Evolutionary conservation across 35 echinoderm and acorn worm species (phyloP), one percentile per base, ranked within the genome.

Genomic region (Diadema setosum): DNA sequence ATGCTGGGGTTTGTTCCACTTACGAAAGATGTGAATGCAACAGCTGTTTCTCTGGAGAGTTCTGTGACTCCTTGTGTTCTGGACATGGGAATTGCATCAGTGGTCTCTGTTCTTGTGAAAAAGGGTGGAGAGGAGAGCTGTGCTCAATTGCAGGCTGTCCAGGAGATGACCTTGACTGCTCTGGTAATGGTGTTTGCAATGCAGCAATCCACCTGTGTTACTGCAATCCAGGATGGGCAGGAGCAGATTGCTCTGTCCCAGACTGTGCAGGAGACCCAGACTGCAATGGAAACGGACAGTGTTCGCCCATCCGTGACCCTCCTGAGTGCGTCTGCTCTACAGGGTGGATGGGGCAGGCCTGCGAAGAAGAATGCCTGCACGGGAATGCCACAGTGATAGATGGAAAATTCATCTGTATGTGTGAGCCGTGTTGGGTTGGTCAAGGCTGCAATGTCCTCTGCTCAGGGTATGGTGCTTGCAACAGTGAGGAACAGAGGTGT

Each of bases 101-200:
- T 42, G 55, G 43, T 0, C 42, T 56, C 27, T 96, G 94, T 81
- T 74, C 83, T 20, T 96, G 94, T 81, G 81, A 89, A 17, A 59
- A 30, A 15, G 83, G 78, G n/a, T 96, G 94, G 94, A 63, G 89
- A 31, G 90, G 94, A 76, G 81, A 92, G 5, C 34, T 40, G 29
- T 96, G 94, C 46, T 87, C 78, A 8, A 42, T 96, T 33, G 81
- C 85, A 55, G 94, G 89, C 25, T 96, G 94, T 92, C 94, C 94
- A 18, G 90, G 94, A 18, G 24, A 64, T 4, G 52, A 92, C 65
- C 48, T 41, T 34, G 90, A 96, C 49, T 96, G 94, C 33, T 96
- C 90, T 88, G 94, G 94, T 16, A 84, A 96, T 82, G 94, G 94
- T 35, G 50, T 96, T 30, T 96, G 94, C 81, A 96, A 96, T 85